Evolutionary conservation across 1,140 invertebrate genomes (phyloP).

Genomic region (Latrodectus geometricus): DNA sequence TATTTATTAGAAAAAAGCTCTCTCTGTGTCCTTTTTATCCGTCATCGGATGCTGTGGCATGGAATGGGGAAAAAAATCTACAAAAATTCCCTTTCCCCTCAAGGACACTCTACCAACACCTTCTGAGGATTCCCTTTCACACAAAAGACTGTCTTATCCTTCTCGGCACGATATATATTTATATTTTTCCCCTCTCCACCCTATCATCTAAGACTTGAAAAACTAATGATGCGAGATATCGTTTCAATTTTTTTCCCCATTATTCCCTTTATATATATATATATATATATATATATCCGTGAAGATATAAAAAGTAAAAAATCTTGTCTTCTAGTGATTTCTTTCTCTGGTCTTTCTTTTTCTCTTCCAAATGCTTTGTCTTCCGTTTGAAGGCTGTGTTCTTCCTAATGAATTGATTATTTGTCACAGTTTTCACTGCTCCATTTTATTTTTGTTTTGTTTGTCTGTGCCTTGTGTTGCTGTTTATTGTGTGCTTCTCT

Average conservation of each 20-base stretch:
- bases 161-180: neutral
- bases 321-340: slow-evolving; percentile 1
- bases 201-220: slow-evolving; percentile 34
- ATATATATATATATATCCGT: too few species aligned
- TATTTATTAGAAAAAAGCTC: neutral
- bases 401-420: slow-evolving; percentile 44
- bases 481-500: neutral
- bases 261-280: too few species aligned
- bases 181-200: neutral
- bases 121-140: slow-evolving; percentile 2
- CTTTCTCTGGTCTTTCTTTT: neutral
- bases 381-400: neutral
- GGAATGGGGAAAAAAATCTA: neutral
- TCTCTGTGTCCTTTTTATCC: neutral
- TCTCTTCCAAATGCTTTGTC: neutral
- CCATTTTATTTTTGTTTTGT: neutral
- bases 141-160: slow-evolving; percentile 6
- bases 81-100: neutral
- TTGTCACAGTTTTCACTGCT: slow-evolving; percentile 26
- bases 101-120: neutral
- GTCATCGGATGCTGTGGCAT: neutral
- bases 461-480: neutral
- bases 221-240: slow-evolving; percentile 28
- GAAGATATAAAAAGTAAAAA: neutral
- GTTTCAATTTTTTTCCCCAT: neutral